Evolutionary conservation across 2,113 vertebrate genomes (phyloP).

Genomic region (Bagarius yarrelli): DNA sequence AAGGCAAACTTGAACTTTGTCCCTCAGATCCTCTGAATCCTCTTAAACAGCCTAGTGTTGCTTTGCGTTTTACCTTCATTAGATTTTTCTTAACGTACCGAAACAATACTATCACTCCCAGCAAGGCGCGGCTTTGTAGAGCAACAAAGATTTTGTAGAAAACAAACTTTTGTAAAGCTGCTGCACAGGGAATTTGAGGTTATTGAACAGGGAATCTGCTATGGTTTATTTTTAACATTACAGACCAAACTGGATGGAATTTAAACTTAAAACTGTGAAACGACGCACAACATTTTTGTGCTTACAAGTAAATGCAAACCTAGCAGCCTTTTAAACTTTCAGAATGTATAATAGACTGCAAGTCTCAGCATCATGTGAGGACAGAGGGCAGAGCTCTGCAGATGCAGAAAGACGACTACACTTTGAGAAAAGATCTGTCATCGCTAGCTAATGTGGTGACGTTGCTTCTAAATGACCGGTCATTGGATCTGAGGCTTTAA

Average conservation of each 20-base stretch:
- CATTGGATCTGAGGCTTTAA: constrained; percentile 16
- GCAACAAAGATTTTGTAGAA: constrained; percentile 55
- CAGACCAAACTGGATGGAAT: constrained; percentile 37
- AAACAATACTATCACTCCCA: constrained; percentile 59
- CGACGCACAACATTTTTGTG: constrained; percentile 30
- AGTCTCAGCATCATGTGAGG: constrained; percentile 43
- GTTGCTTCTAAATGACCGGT: constrained; percentile 30
- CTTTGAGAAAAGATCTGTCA: constrained; percentile 53
- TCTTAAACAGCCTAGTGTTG: constrained; percentile 23
- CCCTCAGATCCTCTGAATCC: constrained; percentile 15
- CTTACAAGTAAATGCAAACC: constrained; percentile 32
- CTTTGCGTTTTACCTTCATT: constrained; percentile 44
- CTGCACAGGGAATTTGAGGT: constrained; percentile 52
- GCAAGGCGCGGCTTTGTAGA: constrained; percentile 62
- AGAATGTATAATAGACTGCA: constrained; percentile 44
- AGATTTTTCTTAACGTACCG: constrained; percentile 46
- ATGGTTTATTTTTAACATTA: constrained; percentile 42
- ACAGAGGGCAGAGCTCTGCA: constrained; percentile 30
- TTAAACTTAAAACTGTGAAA: constrained; percentile 40
- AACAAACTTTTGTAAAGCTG: constrained; percentile 49
- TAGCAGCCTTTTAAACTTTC: constrained; percentile 45
- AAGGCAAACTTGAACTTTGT: constrained; percentile 23
- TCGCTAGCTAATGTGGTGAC: constrained; percentile 55
- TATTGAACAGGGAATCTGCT: constrained; percentile 36
- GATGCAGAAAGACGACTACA: constrained; percentile 55